These are phyloP conservation scores for Syrrhaptes paradoxus DNA, from an alignment of 2,113 vertebrate genomes.

Conservation along the genomic window DNA sequence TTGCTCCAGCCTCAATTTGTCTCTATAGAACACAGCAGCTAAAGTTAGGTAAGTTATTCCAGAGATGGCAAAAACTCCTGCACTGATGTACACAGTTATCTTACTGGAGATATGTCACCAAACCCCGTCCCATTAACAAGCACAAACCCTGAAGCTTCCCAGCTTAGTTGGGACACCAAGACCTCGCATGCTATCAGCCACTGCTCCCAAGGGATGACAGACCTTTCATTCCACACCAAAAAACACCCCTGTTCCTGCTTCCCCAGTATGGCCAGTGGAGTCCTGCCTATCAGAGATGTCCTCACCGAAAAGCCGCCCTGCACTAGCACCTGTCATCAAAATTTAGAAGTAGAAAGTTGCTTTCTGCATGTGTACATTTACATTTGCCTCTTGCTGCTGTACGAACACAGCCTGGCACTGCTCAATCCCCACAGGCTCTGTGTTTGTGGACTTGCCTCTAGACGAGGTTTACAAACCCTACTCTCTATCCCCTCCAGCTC, in stretches of 20 bases:
- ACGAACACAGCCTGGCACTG: background rate
- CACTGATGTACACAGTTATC: background rate
- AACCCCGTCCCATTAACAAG: background rate
- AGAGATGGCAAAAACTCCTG: background rate
- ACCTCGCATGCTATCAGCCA: background rate
- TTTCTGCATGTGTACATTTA: background rate
- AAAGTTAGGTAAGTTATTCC: background rate
- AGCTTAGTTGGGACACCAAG: background rate
- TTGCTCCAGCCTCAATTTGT: background rate
- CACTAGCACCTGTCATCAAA: background rate
- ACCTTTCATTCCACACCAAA: background rate
- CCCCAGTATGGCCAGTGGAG: background rate
- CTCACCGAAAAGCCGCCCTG: background rate
- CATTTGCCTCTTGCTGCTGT: background rate
- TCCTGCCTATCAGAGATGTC: background rate
- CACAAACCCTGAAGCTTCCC: background rate
- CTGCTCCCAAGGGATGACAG: fast-evolving
- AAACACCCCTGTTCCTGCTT: background rate
- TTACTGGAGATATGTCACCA: background rate
- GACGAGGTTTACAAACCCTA: background rate
- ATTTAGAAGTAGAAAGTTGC: background rate
- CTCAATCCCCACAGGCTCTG: background rate
- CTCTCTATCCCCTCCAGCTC: background rate
- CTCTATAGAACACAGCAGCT: background rate
- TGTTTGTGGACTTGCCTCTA: background rate